Percentiles rank a stretch among this genome's conserved stretches.
Evolutionary conservation across 2,888 invertebrate species (phyloP).

Genomic region (Drosophila borborema): DNA sequence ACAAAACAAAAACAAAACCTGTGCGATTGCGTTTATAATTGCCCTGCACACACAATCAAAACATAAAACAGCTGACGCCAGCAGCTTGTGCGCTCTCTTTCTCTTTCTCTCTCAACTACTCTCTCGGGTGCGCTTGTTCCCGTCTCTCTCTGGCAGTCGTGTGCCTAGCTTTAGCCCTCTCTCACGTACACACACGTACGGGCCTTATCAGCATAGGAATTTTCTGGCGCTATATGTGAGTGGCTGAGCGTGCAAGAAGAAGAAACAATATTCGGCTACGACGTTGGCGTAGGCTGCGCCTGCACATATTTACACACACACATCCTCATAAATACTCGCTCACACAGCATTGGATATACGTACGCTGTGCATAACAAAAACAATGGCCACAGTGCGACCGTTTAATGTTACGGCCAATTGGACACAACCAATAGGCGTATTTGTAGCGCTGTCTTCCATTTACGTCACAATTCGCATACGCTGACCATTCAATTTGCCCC

Average conservation of each 20-base stretch:
- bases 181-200: not conserved
- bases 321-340: not conserved
- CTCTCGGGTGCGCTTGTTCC: not conserved
- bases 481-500: conserved; percentile 21
- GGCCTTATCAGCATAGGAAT: conserved; percentile 66
- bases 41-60: conserved; percentile 63
- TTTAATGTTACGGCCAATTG: conserved; percentile 24
- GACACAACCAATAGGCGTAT: conserved; percentile 6
- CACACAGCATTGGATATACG: conserved; percentile 2
- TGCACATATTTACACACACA: conserved; percentile 35
- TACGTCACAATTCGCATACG: conserved; percentile 30
- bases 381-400: conserved; percentile 28
- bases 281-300: conserved; percentile 33
- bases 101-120: not conserved
- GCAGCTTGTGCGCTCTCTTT: conserved; percentile 20
- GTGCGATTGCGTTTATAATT: conserved; percentile 51
- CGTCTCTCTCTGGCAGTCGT: conserved; percentile 12
- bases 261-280: conserved; percentile 40
- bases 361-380: conserved; percentile 53
- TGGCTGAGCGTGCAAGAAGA: conserved; percentile 48
- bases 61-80: conserved; percentile 72
- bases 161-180: conserved; percentile 24
- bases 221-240: conserved; percentile 50
- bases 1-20: conserved; percentile 49
- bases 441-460: conserved; percentile 21